Base-by-base conservation (phyloP, 1,140 invertebrate species). In the Drosophila pandora region DNA sequence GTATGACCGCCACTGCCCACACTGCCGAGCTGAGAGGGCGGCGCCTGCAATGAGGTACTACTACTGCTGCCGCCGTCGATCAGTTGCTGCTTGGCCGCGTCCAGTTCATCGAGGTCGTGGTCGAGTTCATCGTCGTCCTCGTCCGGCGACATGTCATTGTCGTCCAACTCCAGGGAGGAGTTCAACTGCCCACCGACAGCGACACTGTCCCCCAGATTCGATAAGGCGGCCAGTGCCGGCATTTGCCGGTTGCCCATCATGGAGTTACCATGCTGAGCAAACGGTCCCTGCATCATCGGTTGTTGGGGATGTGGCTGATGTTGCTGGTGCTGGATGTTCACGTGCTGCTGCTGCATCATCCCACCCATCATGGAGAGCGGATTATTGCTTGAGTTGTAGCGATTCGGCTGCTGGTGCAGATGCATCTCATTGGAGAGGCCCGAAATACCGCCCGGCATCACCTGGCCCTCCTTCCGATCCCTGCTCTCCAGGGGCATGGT, bases 51-150 rank as follows among this genome's bases (percentile, higher is more conserved):
- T 0, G 90, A 91, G 7, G 90, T 91, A 56, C 90, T 91, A 50
- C 90, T 91, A 49, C 90, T 91, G 65, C 90, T 91, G 34, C 90
- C 90, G 9, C 90, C 90, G 58, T 91, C 90, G 21, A 91, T 91
- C 1, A 91, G 69, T 28, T 91, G 90, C 53, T 90, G 90, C 54
- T 91, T 91, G 45, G 90, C 70, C n/a, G 90, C 87, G 21, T 91
- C 90, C 43, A 91, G 43, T 5, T 90, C 83, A 28, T 91, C 90
- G 13, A 90, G 41, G 22, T 88, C 84, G 28, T 84, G 78, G 56
- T 91, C 90, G 47, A 91, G 57, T 6, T 91, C 83, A 21, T 91
- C 90, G 41, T 91, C 90, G 22, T 91, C 90, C 56, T 91, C 90
- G 7, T 91, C 90, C 9, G 76, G 76, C n/a, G 90, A 91, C 25